Conservation (phyloP, 2,797 vertebrate species). For the Muscicapa striata region DNA sequence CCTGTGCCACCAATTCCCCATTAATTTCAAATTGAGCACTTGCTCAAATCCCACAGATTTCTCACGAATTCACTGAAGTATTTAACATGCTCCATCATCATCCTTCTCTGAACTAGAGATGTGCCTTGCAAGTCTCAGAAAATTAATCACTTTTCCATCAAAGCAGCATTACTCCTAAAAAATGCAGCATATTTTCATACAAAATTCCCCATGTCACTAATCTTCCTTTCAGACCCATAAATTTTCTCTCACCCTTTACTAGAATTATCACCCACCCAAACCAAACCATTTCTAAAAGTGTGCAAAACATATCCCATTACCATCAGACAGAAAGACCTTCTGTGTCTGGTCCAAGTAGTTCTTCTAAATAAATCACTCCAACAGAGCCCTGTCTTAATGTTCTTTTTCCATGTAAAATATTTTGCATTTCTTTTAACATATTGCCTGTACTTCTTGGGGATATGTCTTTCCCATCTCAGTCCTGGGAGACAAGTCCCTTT, state of each 20-base stretch:
- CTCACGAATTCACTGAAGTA: neutral
- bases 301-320: neutral
- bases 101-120: neutral
- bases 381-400: neutral
- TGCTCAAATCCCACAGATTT: slow-evolving; percentile 27
- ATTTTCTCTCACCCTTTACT: slow-evolving; percentile 5
- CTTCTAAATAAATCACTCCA: slow-evolving; percentile 41
- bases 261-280: slow-evolving; percentile 12
- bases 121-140: neutral
- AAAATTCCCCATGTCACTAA: neutral
- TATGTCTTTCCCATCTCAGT: neutral
- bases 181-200: slow-evolving; percentile 9
- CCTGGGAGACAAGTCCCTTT: slow-evolving; percentile 25
- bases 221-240: slow-evolving; percentile 33
- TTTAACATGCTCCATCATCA: slow-evolving; percentile 2
- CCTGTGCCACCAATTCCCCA: neutral
- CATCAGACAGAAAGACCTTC: slow-evolving; percentile 3
- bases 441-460: neutral
- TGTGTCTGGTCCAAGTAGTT: neutral
- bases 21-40: slow-evolving; percentile 32
- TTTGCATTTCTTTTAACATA: slow-evolving; percentile 35
- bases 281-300: neutral
- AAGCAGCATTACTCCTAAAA: neutral
- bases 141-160: slow-evolving; percentile 36
- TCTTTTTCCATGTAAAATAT: slow-evolving; percentile 39